Base-by-base conservation (phyloP, 2,797 vertebrate species). In the Trichosurus vulpecula region DNA sequence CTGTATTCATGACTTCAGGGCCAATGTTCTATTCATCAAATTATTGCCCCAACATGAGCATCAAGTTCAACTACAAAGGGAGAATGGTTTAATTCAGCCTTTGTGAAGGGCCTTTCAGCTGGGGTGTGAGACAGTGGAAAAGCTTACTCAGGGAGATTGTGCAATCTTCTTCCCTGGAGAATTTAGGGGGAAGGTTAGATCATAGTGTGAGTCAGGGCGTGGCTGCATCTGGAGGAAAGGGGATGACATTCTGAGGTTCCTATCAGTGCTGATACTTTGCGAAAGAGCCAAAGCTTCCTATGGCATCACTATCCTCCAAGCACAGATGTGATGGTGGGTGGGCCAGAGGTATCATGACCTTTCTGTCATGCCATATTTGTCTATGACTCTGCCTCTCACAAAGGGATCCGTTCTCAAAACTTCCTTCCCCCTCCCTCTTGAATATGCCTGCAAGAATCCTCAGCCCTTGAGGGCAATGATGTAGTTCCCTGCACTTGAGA, bases 121-220 rank as follows among this genome's bases (percentile, higher is more conserved):
- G 92, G 90, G 22, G 54, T 87, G 47, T 51, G 31, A 91, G 90
- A 90, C 97, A 93, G 30, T 19, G 90, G 87, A 91, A 66, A 11
- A 52, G 53, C 31, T 25, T 95, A 47, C 54, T 92, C 92, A 5
- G 0, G 66, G 90, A 95, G 47, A 2, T 91, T 97, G 53, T 92
- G 97, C 96, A 96, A 97, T 74, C 10, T 41, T 52, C 56, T 95
- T 81, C 90, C 95, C 81, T 47, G 6, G 58, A 94, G 93, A 92
- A 93, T 91, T 92, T 91, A 93, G 52, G 95, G 94, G 81, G 96
- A 96, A 57, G 92, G 96, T 97, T 87, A 95, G 74, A 41, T 22
- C 41, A 27, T 12, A 4, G 87, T 27, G 41, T 87, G n/a, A 81
- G 41, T 22, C 47, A 4, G 41, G 41, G 74, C 51, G 41, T 47